A percentile compares a stretch with the other conserved stretches of the same genome.
Conservation (phyloP, 2,888 invertebrate genomes). For the Melieria picta region DNA sequence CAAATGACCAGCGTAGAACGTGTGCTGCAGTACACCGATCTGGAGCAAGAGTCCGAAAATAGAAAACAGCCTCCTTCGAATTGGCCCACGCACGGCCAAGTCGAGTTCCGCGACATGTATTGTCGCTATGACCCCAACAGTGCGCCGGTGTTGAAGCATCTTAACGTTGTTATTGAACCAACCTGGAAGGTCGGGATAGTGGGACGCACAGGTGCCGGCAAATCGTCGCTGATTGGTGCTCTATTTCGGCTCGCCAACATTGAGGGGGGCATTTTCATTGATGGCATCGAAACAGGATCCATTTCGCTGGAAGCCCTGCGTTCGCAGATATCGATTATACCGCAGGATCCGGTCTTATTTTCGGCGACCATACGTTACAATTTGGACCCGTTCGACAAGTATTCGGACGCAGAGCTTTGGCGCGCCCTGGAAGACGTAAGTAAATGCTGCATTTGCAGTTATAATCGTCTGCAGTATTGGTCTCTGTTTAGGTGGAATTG, state of each 20-base stretch:
- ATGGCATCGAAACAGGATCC: constrained; percentile 71
- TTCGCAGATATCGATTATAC: constrained; percentile 70
- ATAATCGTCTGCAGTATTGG: background rate
- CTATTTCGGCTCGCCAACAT: constrained; percentile 80
- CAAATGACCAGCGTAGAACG: constrained; percentile 81
- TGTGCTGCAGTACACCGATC: constrained; percentile 76
- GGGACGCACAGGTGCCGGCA: constrained; percentile 87
- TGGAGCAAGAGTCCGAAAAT: constrained; percentile 70
- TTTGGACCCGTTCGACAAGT: constrained; percentile 71
- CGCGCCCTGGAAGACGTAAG: constrained; percentile 58
- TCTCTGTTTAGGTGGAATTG: constrained; percentile 68
- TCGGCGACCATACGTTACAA: constrained; percentile 74
- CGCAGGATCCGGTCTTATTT: constrained; percentile 69
- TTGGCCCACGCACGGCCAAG: constrained; percentile 77
- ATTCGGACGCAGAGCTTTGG: constrained; percentile 63
- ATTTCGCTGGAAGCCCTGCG: constrained; percentile 68
- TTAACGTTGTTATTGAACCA: constrained; percentile 75
- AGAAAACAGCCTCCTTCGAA: constrained; percentile 68
- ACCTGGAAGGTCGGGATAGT: constrained; percentile 81
- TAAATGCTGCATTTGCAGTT: background rate
- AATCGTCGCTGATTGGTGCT: constrained; percentile 81
- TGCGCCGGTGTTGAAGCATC: constrained; percentile 77
- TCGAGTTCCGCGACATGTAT: constrained; percentile 69
- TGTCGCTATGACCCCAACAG: constrained; percentile 71
- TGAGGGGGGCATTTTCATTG: constrained; percentile 77